Conservation (phyloP, 2,113 vertebrate species). For the Pseudolaguvia tuberculata region DNA sequence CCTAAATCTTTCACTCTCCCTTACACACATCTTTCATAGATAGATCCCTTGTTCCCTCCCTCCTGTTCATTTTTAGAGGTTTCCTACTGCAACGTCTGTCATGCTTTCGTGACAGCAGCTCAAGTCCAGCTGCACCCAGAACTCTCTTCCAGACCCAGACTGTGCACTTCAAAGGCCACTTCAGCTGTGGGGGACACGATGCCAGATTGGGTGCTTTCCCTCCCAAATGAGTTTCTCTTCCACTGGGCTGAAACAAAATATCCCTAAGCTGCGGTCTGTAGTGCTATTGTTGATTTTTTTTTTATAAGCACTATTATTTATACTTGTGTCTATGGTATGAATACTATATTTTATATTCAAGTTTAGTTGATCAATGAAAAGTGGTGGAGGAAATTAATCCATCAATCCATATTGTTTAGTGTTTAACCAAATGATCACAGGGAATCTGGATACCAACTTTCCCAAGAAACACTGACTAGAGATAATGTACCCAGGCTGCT, state of each 20-base stretch:
- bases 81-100: slow-evolving; percentile 18
- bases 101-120: slow-evolving; percentile 33
- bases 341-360: too few species aligned
- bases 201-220: slow-evolving; percentile 28
- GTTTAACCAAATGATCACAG: too few species aligned
- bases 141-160: slow-evolving; percentile 15
- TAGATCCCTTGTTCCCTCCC: not conserved
- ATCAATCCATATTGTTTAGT: too few species aligned
- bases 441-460: too few species aligned
- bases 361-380: not conserved
- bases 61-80: slow-evolving; percentile 10
- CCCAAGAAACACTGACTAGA: too few species aligned
- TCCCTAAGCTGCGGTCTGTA: not conserved
- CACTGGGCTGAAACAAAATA: slow-evolving; percentile 3
- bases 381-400: too few species aligned
- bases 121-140: slow-evolving; percentile 30
- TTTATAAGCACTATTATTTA: not conserved
- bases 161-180: slow-evolving; percentile 29
- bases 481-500: too few species aligned
- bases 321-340: too few species aligned
- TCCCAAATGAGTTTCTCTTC: slow-evolving; percentile 20
- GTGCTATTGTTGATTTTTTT: slow-evolving; percentile 2
- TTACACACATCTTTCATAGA: not conserved
- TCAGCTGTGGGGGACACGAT: slow-evolving; percentile 20
- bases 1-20: slow-evolving; percentile 40